A percentile compares a stretch with the other conserved stretches of the same genome.
Conservation (phyloP, 2,888 invertebrate genomes). For the Adelphocoris suturalis region DNA sequence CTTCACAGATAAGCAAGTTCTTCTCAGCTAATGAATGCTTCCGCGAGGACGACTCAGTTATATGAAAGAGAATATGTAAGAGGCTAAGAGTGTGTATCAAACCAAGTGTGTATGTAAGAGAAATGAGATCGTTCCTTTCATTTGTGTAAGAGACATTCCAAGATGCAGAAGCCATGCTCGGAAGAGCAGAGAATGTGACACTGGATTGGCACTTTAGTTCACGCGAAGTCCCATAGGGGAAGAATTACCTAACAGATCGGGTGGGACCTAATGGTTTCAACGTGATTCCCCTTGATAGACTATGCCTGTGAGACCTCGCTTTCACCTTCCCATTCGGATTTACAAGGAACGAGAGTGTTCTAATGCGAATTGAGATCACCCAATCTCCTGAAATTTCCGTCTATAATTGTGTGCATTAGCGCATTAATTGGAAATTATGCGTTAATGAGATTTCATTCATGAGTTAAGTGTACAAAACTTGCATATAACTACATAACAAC, state of each 20-base stretch:
- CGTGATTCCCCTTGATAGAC: slow-evolving; percentile 6
- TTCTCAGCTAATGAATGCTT: too few species aligned
- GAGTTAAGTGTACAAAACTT: too few species aligned
- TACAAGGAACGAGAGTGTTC: background rate
- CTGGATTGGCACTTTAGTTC: background rate
- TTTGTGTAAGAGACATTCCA: background rate
- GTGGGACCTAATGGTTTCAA: background rate
- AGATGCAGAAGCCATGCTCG: background rate
- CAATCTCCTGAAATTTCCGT: background rate
- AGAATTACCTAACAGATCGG: background rate
- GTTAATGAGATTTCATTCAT: too few species aligned
- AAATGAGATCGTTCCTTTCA: too few species aligned
- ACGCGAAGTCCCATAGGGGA: background rate
- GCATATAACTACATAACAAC: too few species aligned
- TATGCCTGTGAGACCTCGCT: background rate
- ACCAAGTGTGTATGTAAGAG: too few species aligned
- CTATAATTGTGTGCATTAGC: too few species aligned
- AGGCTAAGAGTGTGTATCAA: too few species aligned
- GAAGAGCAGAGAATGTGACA: background rate
- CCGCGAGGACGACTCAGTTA: too few species aligned
- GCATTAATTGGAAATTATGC: too few species aligned
- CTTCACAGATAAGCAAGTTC: too few species aligned
- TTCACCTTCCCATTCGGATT: background rate
- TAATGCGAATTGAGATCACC: background rate
- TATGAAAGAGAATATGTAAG: too few species aligned